Evolutionary conservation across 2,797 vertebrate genomes (phyloP), one percentile per base, ranked within the genome.

Genomic region (Sebastes melanostomus): DNA sequence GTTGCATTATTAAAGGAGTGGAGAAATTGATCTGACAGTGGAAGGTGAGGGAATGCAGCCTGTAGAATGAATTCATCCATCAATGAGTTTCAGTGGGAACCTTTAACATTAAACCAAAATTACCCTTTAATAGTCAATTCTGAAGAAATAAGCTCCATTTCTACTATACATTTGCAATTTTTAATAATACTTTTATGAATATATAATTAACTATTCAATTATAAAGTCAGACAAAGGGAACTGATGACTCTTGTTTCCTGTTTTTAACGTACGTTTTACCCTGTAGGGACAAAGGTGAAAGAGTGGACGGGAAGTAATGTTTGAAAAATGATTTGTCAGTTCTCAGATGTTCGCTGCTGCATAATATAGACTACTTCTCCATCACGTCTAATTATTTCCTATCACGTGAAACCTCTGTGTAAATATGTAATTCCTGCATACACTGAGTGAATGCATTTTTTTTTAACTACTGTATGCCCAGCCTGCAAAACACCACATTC

Each of bases 41-140:
- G 71, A 81, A 63, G 85, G 85, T 82, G 83, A 78, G 82, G 78
- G 84, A 90, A 90, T 81, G 84, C 84, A 91, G 91, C 75, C 82
- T 84, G 83, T 86, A 52, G 67, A 86, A 58, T 67, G 36, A 78
- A 68, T 2, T 0, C 29, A 65, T 30, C 30, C 50, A 75, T 68
- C 18, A 66, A 24, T 66, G 38, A 16, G 5, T 32, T 62, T 42
- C 11, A 59, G n/a, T 8, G 5, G 27, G 34, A 76, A 67, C 34
- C 50, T 54, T 6, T 42, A 27, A 79, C 32, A 46, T 82, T 52
- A 50, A 22, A 52, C 36, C 24, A 32, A 32, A 82, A 77, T 68
- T 7, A 83, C 70, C 66, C 38, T 77, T 42, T 59, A 52, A 34
- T 11, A 38, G 24, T 78, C 61, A 59, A 7, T 71, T 66, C 32